Base-by-base conservation (phyloP, 2,113 vertebrate genomes). In the Poecile atricapillus region DNA sequence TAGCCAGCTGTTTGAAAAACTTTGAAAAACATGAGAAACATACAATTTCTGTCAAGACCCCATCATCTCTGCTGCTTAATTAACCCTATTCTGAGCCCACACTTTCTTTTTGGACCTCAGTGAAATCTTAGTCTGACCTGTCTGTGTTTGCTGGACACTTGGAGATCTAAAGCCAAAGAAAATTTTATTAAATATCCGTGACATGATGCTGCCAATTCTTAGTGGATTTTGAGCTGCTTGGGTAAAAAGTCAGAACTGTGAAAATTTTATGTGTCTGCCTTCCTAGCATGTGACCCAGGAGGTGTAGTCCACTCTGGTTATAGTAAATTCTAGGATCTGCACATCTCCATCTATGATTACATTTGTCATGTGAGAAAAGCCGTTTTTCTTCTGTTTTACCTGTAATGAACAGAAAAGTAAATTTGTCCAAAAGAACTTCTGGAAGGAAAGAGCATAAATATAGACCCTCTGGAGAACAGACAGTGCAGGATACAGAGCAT, bases 391-490 rank as follows among this genome's bases (percentile, higher is more conserved):
- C 59, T 39, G 10, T 64, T n/a, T 74, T 33, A 41, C 15, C 19
- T n/a, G 24, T 49, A n/a, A 41, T 74, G 59, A 41, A 24, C 24
- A 56, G 24, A 47, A 23, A 74, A 41, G 3, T 47, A 49, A 64
- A 30, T 56, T 39, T 28, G 13, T 56, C 19, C n/a, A 47, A 55
- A 15, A 56, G 59, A 74, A n/a, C 19, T 84, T 84, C n/a, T 49
- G 28, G 9, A n/a, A 47, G 23, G 49, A 56, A 56, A n/a, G n/a
- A 56, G 7, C 5, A 0, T 28, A 27, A 62, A 6, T 43, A 17
- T 13, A 28, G 13, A 7, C n/a, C 10, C 13, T 49, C 41, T 91
- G 39, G 47, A 55, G 55, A 60, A 24, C 41, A 77, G 52, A 39
- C 35, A 47, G 55, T 63, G 28, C 58, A 41, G 33, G 8, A 20